phyloP scores from a whole-genome alignment of 2,888 invertebrate genomes.

The Harpalus rufipes region DNA sequence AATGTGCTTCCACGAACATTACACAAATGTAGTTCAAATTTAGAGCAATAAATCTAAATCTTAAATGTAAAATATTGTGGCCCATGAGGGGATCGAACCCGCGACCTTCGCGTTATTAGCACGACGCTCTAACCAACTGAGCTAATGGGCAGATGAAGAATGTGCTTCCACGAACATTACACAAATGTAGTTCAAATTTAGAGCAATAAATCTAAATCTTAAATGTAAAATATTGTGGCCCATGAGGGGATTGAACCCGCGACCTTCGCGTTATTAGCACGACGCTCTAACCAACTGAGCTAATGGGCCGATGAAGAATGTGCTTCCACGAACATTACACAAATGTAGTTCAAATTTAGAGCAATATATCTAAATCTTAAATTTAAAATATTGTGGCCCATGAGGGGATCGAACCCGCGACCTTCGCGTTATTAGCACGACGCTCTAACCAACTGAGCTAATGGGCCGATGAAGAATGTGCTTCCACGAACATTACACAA shows the following conservation, averaged over 20 bases:
- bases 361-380: too few relatives aligned
- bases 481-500: neutral
- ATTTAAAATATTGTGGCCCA: constrained; percentile 78
- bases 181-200: neutral
- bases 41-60: too few relatives aligned
- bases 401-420: constrained; percentile 87
- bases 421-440: constrained; percentile 89
- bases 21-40: neutral
- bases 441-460: constrained; percentile 88
- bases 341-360: neutral
- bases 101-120: constrained; percentile 88
- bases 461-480: constrained; percentile 78
- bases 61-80: constrained; percentile 74
- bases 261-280: constrained; percentile 89
- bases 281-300: constrained; percentile 88
- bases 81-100: constrained; percentile 88
- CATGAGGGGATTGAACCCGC: constrained; percentile 87
- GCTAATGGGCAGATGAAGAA: constrained; percentile 82
- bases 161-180: too few relatives aligned
- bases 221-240: constrained; percentile 76
- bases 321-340: neutral
- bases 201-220: too few relatives aligned
- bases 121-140: constrained; percentile 89
- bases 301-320: constrained; percentile 80
- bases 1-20: neutral